A percentile compares a stretch with the other conserved stretches of the same genome.
Conservation (phyloP, 2,888 invertebrate genomes). For the Napeogenes sylphis region DNA sequence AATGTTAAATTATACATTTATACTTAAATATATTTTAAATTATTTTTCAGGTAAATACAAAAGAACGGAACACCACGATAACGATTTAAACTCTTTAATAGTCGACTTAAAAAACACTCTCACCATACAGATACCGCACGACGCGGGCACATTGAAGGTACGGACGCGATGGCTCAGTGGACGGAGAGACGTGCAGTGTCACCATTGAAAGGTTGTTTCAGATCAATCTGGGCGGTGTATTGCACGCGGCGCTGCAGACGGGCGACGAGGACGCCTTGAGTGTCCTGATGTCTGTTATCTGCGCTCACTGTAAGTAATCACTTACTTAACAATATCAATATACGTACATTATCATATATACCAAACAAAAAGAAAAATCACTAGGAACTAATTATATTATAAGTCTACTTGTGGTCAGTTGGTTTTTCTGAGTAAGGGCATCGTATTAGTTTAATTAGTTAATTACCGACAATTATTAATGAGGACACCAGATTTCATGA, state of each 20-base stretch:
- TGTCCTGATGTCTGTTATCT: slow-evolving; percentile 37
- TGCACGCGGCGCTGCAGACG: slow-evolving; percentile 36
- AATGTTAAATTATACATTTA: neutral
- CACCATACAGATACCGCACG: slow-evolving; percentile 34
- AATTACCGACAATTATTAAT: no score
- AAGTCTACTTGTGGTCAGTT: no score
- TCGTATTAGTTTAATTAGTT: no score
- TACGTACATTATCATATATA: no score
- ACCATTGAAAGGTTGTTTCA: slow-evolving; percentile 24
- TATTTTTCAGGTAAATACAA: slow-evolving; percentile 44
- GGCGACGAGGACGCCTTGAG: slow-evolving; percentile 39
- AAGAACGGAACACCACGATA: slow-evolving; percentile 7
- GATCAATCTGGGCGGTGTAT: slow-evolving; percentile 37
- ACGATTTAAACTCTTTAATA: slow-evolving; percentile 26
- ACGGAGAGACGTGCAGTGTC: no score
- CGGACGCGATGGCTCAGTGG: neutral
- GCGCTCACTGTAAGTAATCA: slow-evolving; percentile 39
- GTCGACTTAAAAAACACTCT: slow-evolving; percentile 36
- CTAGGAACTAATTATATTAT: no score
- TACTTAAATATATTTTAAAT: slow-evolving; percentile 18
- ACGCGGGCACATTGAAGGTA: slow-evolving; percentile 38
- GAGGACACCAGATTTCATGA: no score
- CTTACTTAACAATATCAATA: no score
- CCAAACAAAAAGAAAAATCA: no score
- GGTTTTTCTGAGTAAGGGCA: no score